A percentile compares a stretch with the other conserved stretches of the same genome.
phyloP scores from a whole-genome alignment of 2,888 invertebrate genomes.

The Eucera pruinosa region DNA sequence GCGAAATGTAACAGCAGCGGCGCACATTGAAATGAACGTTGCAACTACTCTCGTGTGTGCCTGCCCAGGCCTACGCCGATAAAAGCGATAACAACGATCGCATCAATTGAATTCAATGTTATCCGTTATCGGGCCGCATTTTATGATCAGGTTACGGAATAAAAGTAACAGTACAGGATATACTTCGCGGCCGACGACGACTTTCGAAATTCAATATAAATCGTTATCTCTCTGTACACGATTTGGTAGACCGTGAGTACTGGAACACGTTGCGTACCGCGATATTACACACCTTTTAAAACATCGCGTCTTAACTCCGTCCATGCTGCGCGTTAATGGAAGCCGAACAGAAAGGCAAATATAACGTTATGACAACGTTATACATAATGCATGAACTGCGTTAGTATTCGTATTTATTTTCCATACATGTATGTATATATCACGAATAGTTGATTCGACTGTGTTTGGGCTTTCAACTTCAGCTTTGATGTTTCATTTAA shows the following conservation, averaged over 20 bases:
- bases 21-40: slow-evolving; percentile 47
- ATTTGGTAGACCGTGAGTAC: slow-evolving; percentile 43
- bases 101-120: slow-evolving; percentile 64
- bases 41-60: slow-evolving; percentile 26
- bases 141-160: slow-evolving; percentile 48
- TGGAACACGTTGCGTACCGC: slow-evolving; percentile 8
- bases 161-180: slow-evolving; percentile 48
- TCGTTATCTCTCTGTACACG: slow-evolving; percentile 21
- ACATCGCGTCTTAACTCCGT: background rate
- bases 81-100: slow-evolving; percentile 65
- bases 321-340: background rate
- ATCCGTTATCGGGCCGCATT: slow-evolving; percentile 60
- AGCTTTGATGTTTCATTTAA: background rate
- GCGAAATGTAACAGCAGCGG: slow-evolving; percentile 32
- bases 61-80: slow-evolving; percentile 44
- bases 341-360: background rate
- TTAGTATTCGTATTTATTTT: slow-evolving; percentile 25
- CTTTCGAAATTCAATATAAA: slow-evolving; percentile 22
- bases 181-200: slow-evolving; percentile 42
- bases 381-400: slow-evolving; percentile 34
- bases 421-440: no score
- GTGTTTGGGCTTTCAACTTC: background rate
- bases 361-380: slow-evolving; percentile 35
- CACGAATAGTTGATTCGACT: background rate
- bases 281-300: background rate